Percentiles rank a stretch among this genome's conserved stretches.
phyloP scores from a whole-genome alignment of 2,888 invertebrate genomes.

The Tholera decimalis region DNA sequence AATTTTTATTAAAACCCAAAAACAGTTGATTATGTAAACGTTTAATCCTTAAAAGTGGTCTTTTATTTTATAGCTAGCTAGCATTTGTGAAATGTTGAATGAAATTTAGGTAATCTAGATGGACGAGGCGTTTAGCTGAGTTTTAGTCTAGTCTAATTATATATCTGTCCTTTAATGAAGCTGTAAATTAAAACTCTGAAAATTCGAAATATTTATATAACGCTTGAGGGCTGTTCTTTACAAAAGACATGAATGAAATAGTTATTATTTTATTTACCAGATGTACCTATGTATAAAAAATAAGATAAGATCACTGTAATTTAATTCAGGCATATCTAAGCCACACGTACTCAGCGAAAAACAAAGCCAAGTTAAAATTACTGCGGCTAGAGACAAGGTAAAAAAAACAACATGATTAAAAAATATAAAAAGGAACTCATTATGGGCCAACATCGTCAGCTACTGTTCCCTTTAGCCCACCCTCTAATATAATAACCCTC shows the following conservation, averaged over 20 bases:
- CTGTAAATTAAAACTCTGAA: slow-evolving; percentile 7
- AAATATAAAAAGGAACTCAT: slow-evolving; percentile 87
- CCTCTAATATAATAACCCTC: slow-evolving; percentile 86
- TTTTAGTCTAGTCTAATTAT: slow-evolving; percentile 38
- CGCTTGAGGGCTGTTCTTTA: background rate
- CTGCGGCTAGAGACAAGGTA: no score
- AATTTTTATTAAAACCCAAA: slow-evolving; percentile 74
- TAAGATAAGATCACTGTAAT: background rate
- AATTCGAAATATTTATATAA: slow-evolving; percentile 17
- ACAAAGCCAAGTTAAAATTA: slow-evolving; percentile 69
- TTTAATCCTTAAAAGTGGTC: slow-evolving; percentile 71
- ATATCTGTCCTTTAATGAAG: slow-evolving; percentile 6
- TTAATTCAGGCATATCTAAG: slow-evolving; percentile 12
- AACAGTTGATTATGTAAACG: slow-evolving; percentile 80
- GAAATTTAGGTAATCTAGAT: slow-evolving; percentile 62
- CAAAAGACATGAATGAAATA: background rate
- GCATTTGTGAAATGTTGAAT: slow-evolving; percentile 61
- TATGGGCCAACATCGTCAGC: slow-evolving; percentile 82
- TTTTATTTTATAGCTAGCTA: slow-evolving; percentile 55
- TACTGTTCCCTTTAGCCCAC: slow-evolving; percentile 78
- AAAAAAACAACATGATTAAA: slow-evolving; percentile 80
- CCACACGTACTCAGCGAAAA: slow-evolving; percentile 4
- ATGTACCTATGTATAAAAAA: background rate
- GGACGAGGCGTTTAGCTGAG: slow-evolving; percentile 35
- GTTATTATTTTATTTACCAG: background rate